Percentiles rank a stretch among this genome's conserved stretches.
These are phyloP conservation scores for Calameuta idolon DNA, from an alignment of 2,888 invertebrate genomes.

Conservation along the genomic window DNA sequence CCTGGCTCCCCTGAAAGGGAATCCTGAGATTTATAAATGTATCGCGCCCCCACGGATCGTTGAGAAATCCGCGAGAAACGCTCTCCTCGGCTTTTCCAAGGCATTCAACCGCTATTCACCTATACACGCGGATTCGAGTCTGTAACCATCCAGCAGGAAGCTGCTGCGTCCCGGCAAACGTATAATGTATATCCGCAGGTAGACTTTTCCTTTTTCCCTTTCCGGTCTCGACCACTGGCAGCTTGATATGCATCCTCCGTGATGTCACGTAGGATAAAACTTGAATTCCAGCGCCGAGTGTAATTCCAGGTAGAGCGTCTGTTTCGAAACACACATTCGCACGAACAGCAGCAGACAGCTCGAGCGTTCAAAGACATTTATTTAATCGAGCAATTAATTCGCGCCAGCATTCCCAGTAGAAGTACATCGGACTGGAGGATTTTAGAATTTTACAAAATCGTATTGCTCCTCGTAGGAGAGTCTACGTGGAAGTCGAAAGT, in stretches of 20 bases:
- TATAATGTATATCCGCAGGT: neutral
- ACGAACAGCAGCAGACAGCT: neutral
- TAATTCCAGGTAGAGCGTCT: neutral
- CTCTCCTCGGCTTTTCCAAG: neutral
- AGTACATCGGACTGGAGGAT: neutral
- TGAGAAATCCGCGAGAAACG: neutral
- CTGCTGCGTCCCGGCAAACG: neutral
- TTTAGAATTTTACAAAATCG: neutral
- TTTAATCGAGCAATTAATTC: neutral
- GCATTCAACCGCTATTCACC: neutral
- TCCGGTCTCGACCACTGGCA: neutral
- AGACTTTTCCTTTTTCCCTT: neutral
- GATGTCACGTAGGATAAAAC: neutral
- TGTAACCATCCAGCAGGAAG: neutral
- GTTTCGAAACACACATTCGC: neutral
- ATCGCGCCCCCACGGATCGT: neutral
- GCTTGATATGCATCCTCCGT: neutral
- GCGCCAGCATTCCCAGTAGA: neutral
- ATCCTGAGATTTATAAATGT: neutral
- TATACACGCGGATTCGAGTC: neutral
- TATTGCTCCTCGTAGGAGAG: neutral
- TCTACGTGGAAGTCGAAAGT: neutral
- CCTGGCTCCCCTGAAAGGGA: neutral
- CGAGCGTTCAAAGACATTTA: neutral
- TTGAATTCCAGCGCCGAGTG: neutral